A percentile compares a stretch with the other conserved stretches of the same genome.
Evolutionary conservation across 2,113 vertebrate species (phyloP).

Genomic region (Propithecus coquereli): DNA sequence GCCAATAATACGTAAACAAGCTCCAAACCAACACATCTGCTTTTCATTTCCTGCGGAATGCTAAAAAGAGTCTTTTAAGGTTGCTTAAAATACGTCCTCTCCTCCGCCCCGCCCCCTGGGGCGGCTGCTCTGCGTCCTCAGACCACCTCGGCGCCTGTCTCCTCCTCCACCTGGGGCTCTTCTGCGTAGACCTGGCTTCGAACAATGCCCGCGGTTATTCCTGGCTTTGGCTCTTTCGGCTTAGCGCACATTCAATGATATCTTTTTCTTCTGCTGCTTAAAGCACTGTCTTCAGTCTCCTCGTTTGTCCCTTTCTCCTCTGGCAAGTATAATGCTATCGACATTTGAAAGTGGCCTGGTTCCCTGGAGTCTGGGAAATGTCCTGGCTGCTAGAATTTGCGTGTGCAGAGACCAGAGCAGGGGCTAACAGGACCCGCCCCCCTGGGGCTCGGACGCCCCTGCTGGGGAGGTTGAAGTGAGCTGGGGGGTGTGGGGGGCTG

Average conservation of each 20-base stretch:
- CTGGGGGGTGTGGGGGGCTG: neutral
- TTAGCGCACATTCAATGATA: neutral
- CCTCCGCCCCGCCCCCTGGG: neutral
- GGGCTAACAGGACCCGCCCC: neutral
- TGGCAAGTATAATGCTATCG: neutral
- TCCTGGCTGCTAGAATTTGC: neutral
- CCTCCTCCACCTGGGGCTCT: slow-evolving; percentile 31
- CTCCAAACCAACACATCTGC: slow-evolving; percentile 67
- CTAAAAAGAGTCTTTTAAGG: slow-evolving; percentile 55
- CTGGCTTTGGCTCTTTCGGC: slow-evolving; percentile 28
- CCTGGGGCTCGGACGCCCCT: neutral
- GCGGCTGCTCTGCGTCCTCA: slow-evolving; percentile 32
- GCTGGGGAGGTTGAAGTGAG: neutral
- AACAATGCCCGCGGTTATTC: slow-evolving; percentile 32
- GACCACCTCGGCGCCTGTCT: slow-evolving; percentile 14
- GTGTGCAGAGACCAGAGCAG: neutral
- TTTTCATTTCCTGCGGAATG: slow-evolving; percentile 65
- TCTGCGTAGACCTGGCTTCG: neutral
- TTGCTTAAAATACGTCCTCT: slow-evolving; percentile 55
- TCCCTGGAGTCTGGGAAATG: slow-evolving; percentile 17
- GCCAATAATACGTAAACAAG: slow-evolving; percentile 41
- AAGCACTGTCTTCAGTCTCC: slow-evolving; percentile 34
- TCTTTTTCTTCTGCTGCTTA: slow-evolving; percentile 50
- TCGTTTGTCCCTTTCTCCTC: slow-evolving; percentile 51
- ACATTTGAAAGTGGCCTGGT: slow-evolving; percentile 34